Conservation (phyloP, 1,140 invertebrate genomes). For the Samia ricini region DNA sequence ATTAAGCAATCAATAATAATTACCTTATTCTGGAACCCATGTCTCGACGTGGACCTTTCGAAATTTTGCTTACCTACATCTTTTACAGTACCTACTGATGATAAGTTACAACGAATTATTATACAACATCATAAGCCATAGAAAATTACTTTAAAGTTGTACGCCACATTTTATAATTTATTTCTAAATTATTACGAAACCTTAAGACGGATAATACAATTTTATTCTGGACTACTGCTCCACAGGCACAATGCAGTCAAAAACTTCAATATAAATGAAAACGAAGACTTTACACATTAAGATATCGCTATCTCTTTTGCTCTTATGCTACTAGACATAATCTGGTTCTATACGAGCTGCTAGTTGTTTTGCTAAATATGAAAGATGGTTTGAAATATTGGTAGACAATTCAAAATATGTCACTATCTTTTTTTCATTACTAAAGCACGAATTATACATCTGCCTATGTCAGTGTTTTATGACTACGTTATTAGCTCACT, state of each 20-base stretch:
- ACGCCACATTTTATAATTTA: slow-evolving; percentile 43
- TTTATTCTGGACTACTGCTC: slow-evolving; percentile 3
- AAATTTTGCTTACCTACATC: slow-evolving; percentile 61
- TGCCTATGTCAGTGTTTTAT: background rate
- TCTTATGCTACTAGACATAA: background rate
- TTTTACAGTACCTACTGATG: slow-evolving; percentile 33
- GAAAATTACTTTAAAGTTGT: slow-evolving; percentile 40
- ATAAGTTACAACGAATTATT: slow-evolving; percentile 38
- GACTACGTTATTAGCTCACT: no score
- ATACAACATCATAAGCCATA: slow-evolving; percentile 59
- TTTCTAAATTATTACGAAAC: slow-evolving; percentile 42
- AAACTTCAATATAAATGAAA: background rate
- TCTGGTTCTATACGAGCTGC: no score
- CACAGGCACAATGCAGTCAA: background rate
- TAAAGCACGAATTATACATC: background rate
- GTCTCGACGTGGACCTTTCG: slow-evolving; percentile 50
- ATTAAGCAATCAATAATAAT: slow-evolving; percentile 18
- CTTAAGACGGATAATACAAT: slow-evolving; percentile 21
- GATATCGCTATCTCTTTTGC: background rate
- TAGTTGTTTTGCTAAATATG: no score
- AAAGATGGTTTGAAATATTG: background rate
- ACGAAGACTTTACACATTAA: background rate
- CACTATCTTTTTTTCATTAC: background rate
- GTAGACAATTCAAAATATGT: background rate
- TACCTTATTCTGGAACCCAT: slow-evolving; percentile 73